These are phyloP conservation scores for Falco concolor DNA, from an alignment of 2,797 vertebrate species.

Conservation along the genomic window DNA sequence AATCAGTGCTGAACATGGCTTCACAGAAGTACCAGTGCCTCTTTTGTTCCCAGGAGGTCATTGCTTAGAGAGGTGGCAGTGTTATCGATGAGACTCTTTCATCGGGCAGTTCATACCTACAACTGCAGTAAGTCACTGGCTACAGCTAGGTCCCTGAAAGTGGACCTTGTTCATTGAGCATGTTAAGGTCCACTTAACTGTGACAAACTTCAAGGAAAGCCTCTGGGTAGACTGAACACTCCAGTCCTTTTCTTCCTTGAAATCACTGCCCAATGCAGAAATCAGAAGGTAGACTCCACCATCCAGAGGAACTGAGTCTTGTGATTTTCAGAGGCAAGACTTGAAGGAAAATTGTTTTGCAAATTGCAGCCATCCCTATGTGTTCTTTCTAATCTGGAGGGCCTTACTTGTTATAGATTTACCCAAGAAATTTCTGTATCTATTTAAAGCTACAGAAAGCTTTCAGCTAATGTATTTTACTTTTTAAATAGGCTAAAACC, in stretches of 20 bases:
- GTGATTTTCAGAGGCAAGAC: not conserved
- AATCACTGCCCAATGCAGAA: not conserved
- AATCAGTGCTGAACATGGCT: not conserved
- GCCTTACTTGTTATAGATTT: not conserved
- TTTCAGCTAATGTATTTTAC: not conserved
- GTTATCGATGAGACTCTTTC: not conserved
- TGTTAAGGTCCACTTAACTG: not conserved
- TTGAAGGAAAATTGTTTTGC: not conserved
- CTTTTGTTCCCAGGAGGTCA: not conserved
- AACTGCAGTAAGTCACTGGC: not conserved
- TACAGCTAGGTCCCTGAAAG: not conserved
- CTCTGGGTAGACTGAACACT: not conserved
- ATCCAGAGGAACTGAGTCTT: not conserved
- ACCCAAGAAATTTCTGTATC: not conserved
- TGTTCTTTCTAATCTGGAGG: not conserved
- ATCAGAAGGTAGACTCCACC: not conserved
- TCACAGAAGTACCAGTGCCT: not conserved
- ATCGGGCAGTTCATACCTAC: not conserved
- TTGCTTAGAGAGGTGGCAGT: not conserved
- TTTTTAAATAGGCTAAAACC: not conserved
- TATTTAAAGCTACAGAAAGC: not conserved
- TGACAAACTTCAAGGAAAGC: not conserved
- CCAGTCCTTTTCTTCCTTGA: not conserved
- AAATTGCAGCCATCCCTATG: not conserved
- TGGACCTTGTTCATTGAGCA: not conserved